These are phyloP conservation scores for Lamellibrachia columna DNA, from an alignment of 2,888 invertebrate species.

Conservation along the genomic window DNA sequence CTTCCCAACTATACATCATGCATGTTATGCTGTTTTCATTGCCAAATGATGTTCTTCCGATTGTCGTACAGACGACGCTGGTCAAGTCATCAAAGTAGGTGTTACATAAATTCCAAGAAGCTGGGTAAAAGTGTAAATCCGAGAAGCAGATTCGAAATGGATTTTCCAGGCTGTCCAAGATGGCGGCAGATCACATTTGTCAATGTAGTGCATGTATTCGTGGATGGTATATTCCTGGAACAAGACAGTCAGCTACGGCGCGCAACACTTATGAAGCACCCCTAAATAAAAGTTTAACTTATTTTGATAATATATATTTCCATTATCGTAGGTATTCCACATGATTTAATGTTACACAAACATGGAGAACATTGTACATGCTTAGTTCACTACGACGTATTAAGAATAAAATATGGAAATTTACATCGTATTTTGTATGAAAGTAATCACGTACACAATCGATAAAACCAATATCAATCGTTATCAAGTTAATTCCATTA, in stretches of 20 bases:
- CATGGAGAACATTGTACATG: background rate
- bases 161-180: background rate
- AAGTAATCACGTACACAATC: background rate
- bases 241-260: background rate
- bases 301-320: background rate
- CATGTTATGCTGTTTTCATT: background rate
- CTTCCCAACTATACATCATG: background rate
- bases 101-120: background rate
- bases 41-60: background rate
- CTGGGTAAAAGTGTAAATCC: background rate
- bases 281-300: background rate
- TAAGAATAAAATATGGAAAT: background rate
- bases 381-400: background rate
- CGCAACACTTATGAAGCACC: background rate
- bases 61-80: background rate
- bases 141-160: constrained; percentile 4
- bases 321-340: background rate
- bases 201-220: background rate
- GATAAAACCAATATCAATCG: background rate
- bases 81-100: background rate
- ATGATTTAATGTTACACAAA: background rate
- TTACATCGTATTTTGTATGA: background rate
- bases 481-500: background rate
- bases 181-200: background rate
- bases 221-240: constrained; percentile 16